Percentiles rank a stretch among this genome's conserved stretches.
phyloP scores from a whole-genome alignment of 2,888 invertebrate species.

The Teleiodes luculella region DNA sequence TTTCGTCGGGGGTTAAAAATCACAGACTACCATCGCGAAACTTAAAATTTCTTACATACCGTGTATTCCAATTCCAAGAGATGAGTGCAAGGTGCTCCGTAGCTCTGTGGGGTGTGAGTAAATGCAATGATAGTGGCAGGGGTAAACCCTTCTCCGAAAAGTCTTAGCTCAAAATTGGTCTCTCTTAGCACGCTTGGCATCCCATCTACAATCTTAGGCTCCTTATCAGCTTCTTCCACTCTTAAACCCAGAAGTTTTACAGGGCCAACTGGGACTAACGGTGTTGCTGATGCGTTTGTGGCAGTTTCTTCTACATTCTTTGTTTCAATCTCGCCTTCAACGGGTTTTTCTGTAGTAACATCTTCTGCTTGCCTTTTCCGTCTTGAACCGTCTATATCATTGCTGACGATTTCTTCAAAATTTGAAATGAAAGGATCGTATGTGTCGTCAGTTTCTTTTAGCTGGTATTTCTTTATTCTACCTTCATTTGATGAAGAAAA shows the following conservation, averaged over 20 bases:
- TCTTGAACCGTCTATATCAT: not conserved
- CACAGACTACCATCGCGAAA: too few relatives aligned
- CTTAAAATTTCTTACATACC: slow-evolving; percentile 38
- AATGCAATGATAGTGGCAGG: slow-evolving; percentile 54
- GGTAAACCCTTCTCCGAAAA: slow-evolving; percentile 60
- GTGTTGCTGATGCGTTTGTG: not conserved
- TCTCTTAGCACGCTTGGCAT: slow-evolving; percentile 61
- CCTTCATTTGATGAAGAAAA: not conserved
- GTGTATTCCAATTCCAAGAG: slow-evolving; percentile 48
- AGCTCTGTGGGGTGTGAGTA: slow-evolving; percentile 44
- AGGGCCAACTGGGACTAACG: not conserved
- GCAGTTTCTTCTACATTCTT: too few relatives aligned
- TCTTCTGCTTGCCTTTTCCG: not conserved
- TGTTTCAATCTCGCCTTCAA: not conserved
- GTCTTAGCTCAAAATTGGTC: slow-evolving; percentile 44
- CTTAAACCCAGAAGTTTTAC: slow-evolving; percentile 51
- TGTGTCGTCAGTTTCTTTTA: not conserved
- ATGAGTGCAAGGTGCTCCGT: slow-evolving; percentile 39
- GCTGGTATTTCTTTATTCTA: not conserved
- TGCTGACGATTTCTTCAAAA: not conserved
- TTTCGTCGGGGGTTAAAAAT: too few relatives aligned
- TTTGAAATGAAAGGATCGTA: not conserved
- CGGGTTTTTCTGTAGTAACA: not conserved
- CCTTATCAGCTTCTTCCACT: slow-evolving; percentile 59
- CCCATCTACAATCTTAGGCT: slow-evolving; percentile 59